These are phyloP conservation scores for Drosophila mojavensis DNA, from an alignment of 1,140 invertebrate species.

Conservation along the genomic window DNA sequence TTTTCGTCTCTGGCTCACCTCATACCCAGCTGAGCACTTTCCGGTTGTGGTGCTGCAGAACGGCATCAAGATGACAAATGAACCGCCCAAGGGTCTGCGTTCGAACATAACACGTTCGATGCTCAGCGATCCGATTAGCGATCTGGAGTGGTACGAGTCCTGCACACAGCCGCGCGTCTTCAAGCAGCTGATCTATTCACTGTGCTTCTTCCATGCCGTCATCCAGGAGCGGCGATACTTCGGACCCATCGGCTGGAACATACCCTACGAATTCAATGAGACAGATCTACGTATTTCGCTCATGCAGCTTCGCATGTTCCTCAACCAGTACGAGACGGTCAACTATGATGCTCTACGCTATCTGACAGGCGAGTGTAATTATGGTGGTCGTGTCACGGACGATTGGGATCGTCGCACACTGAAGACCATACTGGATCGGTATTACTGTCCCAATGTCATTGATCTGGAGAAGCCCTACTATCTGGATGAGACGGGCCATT, in stretches of 20 bases:
- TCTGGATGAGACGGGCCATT: slow-evolving; percentile 88
- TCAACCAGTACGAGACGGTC: slow-evolving; percentile 93
- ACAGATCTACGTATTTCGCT: slow-evolving; percentile 95
- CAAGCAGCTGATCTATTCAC: slow-evolving; percentile 94
- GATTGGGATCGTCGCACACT: slow-evolving; percentile 96
- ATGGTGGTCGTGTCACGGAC: slow-evolving; percentile 97
- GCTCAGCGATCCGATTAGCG: slow-evolving; percentile 93
- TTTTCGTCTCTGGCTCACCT: slow-evolving; percentile 97
- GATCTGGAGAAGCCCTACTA: slow-evolving; percentile 85
- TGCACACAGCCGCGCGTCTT: slow-evolving; percentile 91
- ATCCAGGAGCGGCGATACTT: slow-evolving; percentile 96
- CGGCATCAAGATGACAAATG: slow-evolving; percentile 98
- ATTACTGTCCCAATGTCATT: slow-evolving; percentile 88
- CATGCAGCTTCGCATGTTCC: slow-evolving; percentile 94
- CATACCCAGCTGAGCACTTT: slow-evolving; percentile 96
- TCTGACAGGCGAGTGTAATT: slow-evolving; percentile 97
- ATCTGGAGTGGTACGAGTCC: slow-evolving; percentile 94
- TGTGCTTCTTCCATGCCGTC: slow-evolving; percentile 98
- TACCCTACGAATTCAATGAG: slow-evolving; percentile 97
- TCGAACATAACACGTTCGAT: slow-evolving; percentile 92
- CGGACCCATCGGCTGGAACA: slow-evolving; percentile 97
- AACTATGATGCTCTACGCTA: slow-evolving; percentile 96
- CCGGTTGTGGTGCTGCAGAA: slow-evolving; percentile 96
- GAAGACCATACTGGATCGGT: slow-evolving; percentile 92
- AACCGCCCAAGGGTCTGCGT: slow-evolving; percentile 93